Evolutionary conservation across 2,113 vertebrate genomes (phyloP).

Genomic region (Nansenia antarctica): DNA sequence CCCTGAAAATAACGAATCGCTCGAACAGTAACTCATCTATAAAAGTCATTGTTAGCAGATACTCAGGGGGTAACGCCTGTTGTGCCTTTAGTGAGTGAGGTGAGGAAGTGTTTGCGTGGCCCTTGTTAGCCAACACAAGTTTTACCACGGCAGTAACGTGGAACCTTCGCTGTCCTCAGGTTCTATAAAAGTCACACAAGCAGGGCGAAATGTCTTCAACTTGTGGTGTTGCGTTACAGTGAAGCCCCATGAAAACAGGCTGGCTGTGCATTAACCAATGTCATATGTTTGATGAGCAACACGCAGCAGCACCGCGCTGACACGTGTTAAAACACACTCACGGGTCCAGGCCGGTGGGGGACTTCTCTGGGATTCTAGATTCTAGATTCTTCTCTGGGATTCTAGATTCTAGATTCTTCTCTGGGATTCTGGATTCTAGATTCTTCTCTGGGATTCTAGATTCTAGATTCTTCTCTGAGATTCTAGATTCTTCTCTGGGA

Average conservation of each 20-base stretch:
- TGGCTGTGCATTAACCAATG: constrained; percentile 57
- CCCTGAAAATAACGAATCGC: constrained; percentile 17
- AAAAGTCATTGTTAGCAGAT: constrained; percentile 59
- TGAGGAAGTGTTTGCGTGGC: constrained; percentile 38
- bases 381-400: no score
- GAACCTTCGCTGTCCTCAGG: constrained; percentile 44
- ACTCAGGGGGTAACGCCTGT: constrained; percentile 19
- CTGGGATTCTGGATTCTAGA: constrained; percentile 34
- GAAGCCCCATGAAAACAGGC: constrained; percentile 58
- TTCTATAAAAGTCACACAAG: constrained; percentile 69
- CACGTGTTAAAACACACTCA: constrained; percentile 51
- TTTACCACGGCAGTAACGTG: constrained; percentile 28
- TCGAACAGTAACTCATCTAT: constrained; percentile 43
- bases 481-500: no score
- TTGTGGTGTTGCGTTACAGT: constrained; percentile 64
- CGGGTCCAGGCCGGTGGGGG: constrained; percentile 33
- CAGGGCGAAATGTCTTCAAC: constrained; percentile 58
- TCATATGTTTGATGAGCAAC: constrained; percentile 54
- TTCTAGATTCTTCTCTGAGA: no score
- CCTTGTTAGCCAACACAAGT: constrained; percentile 44
- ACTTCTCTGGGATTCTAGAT: constrained; percentile 23
- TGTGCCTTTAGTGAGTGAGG: neutral
- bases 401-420: constrained; percentile 17
- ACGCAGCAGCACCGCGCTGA: constrained; percentile 30
- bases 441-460: constrained; percentile 26